phyloP scores from a whole-genome alignment of 2,113 vertebrate genomes.

The Pedetes capensis region DNA sequence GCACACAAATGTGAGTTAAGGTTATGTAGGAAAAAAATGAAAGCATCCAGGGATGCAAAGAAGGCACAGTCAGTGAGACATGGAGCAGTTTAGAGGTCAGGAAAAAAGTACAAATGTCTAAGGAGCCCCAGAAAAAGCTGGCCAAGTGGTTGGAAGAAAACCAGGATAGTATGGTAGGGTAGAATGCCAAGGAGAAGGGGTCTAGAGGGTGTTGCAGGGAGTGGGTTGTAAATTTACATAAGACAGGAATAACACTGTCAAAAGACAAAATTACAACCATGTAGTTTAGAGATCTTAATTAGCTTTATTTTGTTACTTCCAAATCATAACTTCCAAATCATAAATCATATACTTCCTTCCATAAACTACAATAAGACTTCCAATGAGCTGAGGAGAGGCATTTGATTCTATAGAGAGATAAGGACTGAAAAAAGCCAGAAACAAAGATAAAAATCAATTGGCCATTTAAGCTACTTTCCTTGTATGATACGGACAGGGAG shows the following conservation, averaged over 20 bases:
- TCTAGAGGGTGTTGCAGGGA: background rate
- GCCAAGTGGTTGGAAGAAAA: background rate
- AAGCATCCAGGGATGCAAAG: background rate
- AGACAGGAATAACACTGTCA: background rate
- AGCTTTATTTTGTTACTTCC: background rate
- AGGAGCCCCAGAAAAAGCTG: background rate
- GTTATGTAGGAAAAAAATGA: background rate
- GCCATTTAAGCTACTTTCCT: background rate
- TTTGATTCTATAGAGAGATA: background rate
- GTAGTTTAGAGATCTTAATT: too few species aligned
- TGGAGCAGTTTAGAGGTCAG: background rate
- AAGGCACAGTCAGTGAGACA: background rate
- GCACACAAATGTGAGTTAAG: background rate
- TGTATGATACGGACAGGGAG: background rate
- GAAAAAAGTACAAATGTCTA: background rate
- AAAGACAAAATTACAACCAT: background rate
- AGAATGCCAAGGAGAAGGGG: background rate
- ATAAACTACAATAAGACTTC: background rate
- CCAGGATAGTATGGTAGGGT: background rate
- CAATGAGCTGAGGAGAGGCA: background rate
- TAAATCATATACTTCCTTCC: background rate
- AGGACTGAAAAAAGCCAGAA: background rate
- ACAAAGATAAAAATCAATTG: background rate
- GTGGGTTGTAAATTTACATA: background rate
- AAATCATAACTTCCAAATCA: too few species aligned